phyloP scores from a whole-genome alignment of 2,797 vertebrate species.

The Danio aesculapii region DNA sequence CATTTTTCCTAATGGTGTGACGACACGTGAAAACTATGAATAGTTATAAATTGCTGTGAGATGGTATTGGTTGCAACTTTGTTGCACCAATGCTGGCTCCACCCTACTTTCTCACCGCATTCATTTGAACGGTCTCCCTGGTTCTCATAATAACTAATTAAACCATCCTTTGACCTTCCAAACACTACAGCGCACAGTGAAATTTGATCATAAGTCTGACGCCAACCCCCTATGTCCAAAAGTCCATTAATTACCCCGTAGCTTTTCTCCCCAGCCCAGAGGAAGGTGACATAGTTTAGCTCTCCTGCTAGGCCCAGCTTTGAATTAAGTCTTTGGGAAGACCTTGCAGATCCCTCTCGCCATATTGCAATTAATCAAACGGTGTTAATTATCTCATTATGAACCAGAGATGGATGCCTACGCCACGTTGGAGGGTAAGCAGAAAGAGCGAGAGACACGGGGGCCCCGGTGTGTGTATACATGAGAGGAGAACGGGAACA shows the following conservation, averaged over 20 bases:
- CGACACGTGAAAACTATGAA: too few species aligned
- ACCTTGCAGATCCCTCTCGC: conserved; percentile 71
- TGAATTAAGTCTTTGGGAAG: conserved; percentile 70
- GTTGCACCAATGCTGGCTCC: background rate
- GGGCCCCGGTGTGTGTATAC: conserved; percentile 11
- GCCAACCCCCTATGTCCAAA: conserved; percentile 46
- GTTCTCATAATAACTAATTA: conserved; percentile 42
- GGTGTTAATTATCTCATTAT: conserved; percentile 76
- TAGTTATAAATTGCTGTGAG: too few species aligned
- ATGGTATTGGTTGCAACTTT: background rate
- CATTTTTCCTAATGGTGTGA: too few species aligned
- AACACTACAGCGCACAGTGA: conserved; percentile 31
- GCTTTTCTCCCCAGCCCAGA: conserved; percentile 53
- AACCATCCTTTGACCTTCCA: conserved; percentile 48
- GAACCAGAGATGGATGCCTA: conserved; percentile 65
- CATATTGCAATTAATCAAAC: conserved; percentile 74
- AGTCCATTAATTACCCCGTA: conserved; percentile 51
- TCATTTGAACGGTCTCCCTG: conserved; percentile 17
- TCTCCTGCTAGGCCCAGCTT: conserved; percentile 68
- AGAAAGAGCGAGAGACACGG: conserved; percentile 50
- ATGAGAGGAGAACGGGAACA: conserved; percentile 14
- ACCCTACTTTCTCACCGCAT: background rate
- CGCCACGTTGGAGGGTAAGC: conserved; percentile 50
- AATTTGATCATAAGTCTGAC: conserved; percentile 54
- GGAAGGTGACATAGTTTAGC: conserved; percentile 66